These are phyloP conservation scores for Tringa solitaria DNA, from an alignment of 2,113 vertebrate genomes.

Conservation along the genomic window DNA sequence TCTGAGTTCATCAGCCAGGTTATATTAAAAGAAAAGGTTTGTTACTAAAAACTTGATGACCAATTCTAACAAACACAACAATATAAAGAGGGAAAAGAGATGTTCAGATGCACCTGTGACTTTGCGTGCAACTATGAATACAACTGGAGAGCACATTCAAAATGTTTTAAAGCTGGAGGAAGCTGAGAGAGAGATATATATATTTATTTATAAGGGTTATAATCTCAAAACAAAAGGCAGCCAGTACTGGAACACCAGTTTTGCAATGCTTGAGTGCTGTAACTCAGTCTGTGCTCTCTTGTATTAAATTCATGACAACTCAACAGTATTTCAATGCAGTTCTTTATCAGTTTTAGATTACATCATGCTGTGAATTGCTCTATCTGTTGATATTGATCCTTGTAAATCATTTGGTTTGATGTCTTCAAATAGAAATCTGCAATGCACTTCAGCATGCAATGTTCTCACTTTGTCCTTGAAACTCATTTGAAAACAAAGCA, in stretches of 20 bases:
- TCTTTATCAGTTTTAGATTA: constrained; percentile 27
- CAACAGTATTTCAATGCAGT: neutral
- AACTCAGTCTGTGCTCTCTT: neutral
- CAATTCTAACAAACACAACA: neutral
- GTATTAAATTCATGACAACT: neutral
- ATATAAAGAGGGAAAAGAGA: neutral
- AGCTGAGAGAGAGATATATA: neutral
- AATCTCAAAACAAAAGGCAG: neutral
- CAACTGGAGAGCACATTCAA: neutral
- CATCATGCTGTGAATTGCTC: constrained; percentile 18
- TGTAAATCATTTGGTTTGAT: constrained; percentile 35
- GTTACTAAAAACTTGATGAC: neutral
- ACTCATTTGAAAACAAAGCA: constrained; percentile 15
- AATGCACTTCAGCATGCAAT: neutral
- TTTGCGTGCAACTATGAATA: neutral
- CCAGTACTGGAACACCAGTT: neutral
- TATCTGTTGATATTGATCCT: constrained; percentile 39
- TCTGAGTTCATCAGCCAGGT: neutral
- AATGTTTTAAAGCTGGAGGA: neutral
- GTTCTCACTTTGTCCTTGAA: constrained; percentile 25
- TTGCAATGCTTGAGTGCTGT: neutral
- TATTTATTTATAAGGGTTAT: neutral
- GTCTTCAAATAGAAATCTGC: constrained; percentile 10
- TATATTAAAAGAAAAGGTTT: neutral
- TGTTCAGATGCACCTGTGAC: neutral